phyloP scores from a whole-genome alignment of 2,888 invertebrate species.

The Andrena chrysosceles region DNA sequence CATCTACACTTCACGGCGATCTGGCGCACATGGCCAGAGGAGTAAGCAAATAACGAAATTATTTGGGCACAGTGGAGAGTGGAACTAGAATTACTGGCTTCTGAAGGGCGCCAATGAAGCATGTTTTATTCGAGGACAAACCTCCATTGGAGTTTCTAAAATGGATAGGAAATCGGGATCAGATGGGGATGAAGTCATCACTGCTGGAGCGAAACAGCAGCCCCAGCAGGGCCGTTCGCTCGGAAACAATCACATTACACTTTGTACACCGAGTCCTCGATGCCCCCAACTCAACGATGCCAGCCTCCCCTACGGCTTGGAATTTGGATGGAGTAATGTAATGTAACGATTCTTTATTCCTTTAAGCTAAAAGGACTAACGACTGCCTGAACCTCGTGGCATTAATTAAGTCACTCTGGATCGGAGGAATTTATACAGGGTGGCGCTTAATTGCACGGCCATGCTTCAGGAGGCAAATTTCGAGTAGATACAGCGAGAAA shows the following conservation, averaged over 20 bases:
- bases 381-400: slow-evolving; percentile 53
- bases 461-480: background rate
- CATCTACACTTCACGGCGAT: background rate
- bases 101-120: background rate
- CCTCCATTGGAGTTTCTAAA: slow-evolving; percentile 40
- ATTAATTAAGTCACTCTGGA: slow-evolving; percentile 55
- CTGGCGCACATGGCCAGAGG: background rate
- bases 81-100: background rate
- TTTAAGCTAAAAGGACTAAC: slow-evolving; percentile 74
- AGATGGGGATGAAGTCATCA: slow-evolving; percentile 82
- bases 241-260: slow-evolving; percentile 85
- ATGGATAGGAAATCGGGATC: slow-evolving; percentile 64
- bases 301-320: slow-evolving; percentile 50
- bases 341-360: slow-evolving; percentile 80
- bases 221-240: slow-evolving; percentile 75
- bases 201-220: slow-evolving; percentile 61
- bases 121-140: slow-evolving; percentile 36
- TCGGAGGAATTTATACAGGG: slow-evolving; percentile 1
- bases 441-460: slow-evolving; percentile 6
- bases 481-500: background rate
- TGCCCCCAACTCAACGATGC: slow-evolving; percentile 58
- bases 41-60: background rate
- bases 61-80: background rate
- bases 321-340: slow-evolving; percentile 69
- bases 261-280: slow-evolving; percentile 73